phyloP scores from a whole-genome alignment of 2,888 invertebrate genomes.

The Meiosimyza decipiens region DNA sequence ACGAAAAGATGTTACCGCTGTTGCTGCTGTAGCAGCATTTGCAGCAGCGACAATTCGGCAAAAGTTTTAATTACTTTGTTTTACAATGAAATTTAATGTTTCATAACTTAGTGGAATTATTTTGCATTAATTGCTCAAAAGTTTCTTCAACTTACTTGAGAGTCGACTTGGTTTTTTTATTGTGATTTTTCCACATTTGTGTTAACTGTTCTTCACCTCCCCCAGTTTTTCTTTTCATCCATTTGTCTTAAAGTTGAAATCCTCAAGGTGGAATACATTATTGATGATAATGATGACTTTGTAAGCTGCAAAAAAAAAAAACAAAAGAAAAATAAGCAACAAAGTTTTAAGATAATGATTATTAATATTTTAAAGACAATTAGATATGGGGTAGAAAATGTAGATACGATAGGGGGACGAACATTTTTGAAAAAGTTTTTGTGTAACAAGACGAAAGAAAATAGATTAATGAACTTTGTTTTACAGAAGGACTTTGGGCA shows the following conservation, averaged over 20 bases:
- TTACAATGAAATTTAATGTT: constrained; percentile 54
- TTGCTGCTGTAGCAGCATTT: neutral
- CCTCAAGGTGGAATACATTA: constrained; percentile 7
- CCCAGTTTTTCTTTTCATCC: neutral
- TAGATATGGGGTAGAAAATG: neutral
- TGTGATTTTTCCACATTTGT: too few species aligned
- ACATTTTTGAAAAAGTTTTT: too few species aligned
- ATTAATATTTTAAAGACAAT: constrained; percentile 9
- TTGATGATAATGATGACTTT: constrained; percentile 10
- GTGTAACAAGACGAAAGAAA: too few species aligned
- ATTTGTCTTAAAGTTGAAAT: neutral
- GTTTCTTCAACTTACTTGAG: constrained; percentile 29
- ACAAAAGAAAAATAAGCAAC: neutral
- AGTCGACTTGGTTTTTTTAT: too few species aligned
- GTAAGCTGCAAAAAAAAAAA: constrained; percentile 2
- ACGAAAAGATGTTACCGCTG: neutral
- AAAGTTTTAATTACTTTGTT: constrained; percentile 57
- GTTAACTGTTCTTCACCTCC: too few species aligned
- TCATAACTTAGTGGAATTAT: constrained; percentile 51
- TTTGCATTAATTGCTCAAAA: constrained; percentile 52
- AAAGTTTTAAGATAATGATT: constrained; percentile 15
- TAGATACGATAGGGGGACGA: neutral
- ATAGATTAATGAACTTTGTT: too few species aligned
- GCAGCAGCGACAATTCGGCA: constrained; percentile 37
- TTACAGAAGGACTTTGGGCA: too few species aligned